Evolutionary conservation across 2,797 vertebrate species (phyloP).

Genomic region (Pantherophis alleghaniensis): DNA sequence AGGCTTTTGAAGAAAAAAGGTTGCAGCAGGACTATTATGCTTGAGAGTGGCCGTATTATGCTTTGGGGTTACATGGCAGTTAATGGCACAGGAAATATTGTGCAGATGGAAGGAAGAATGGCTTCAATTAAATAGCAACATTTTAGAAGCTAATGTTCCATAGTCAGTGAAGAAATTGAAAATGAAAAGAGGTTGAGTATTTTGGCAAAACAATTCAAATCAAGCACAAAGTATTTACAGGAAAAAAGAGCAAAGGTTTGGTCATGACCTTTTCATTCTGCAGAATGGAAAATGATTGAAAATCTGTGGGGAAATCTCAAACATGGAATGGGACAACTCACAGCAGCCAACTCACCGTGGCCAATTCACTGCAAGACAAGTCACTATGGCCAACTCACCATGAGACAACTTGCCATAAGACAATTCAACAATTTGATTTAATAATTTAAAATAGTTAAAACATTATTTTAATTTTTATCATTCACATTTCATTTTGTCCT

Average conservation of each 20-base stretch:
- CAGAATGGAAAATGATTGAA: not conserved
- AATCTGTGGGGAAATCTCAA: not conserved
- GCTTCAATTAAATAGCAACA: not conserved
- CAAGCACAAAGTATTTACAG: not conserved
- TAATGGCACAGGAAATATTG: not conserved
- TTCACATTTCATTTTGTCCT: not conserved
- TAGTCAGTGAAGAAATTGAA: not conserved
- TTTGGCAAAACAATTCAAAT: not conserved
- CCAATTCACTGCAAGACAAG: not conserved
- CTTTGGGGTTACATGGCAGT: not conserved
- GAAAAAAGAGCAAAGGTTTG: not conserved
- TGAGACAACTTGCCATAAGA: not conserved
- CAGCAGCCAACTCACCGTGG: not conserved
- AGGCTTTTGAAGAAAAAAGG: not conserved
- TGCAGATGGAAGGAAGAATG: not conserved
- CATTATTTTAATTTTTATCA: not conserved
- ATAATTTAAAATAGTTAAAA: not conserved
- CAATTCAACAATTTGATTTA: not conserved
- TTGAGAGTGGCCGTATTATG: not conserved
- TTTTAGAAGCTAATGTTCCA: not conserved
- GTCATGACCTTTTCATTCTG: not conserved
- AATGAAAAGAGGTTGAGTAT: not conserved
- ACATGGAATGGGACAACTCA: not conserved
- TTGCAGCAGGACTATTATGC: not conserved
- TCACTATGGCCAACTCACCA: not conserved